These are phyloP conservation scores for Hirtodrosophila alboralis DNA, from an alignment of 2,888 invertebrate genomes.

Conservation along the genomic window DNA sequence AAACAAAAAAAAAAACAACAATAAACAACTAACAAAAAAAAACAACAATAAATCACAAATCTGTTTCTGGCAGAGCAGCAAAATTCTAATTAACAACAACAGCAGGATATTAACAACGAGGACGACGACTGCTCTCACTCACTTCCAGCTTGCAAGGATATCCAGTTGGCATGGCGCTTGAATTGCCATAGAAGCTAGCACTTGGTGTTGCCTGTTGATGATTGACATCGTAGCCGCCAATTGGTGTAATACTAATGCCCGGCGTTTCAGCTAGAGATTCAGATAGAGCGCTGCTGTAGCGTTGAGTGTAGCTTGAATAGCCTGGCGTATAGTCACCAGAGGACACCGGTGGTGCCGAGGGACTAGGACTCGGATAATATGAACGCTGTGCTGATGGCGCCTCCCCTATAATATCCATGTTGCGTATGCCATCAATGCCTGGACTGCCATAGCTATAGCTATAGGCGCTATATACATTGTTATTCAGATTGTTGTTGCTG, in stretches of 20 bases:
- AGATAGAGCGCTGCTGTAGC: slow-evolving; percentile 75
- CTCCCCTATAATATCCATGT: slow-evolving; percentile 62
- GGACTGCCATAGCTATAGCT: slow-evolving; percentile 52
- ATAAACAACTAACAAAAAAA: slow-evolving; percentile 37
- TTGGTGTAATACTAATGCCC: slow-evolving; percentile 73
- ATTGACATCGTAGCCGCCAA: slow-evolving; percentile 39
- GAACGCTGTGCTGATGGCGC: slow-evolving; percentile 31
- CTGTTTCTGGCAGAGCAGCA: slow-evolving; percentile 33
- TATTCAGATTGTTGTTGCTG: slow-evolving; percentile 35
- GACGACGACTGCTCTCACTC: slow-evolving; percentile 53
- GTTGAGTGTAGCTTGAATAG: slow-evolving; percentile 57
- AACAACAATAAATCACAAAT: slow-evolving; percentile 46
- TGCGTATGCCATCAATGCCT: slow-evolving; percentile 70
- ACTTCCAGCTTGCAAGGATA: slow-evolving; percentile 79
- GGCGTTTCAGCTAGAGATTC: slow-evolving; percentile 80
- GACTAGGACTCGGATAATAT: slow-evolving; percentile 56
- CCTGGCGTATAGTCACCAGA: slow-evolving; percentile 37
- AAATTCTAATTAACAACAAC: slow-evolving; percentile 7
- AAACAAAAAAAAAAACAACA: slow-evolving; percentile 12
- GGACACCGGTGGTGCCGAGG: slow-evolving; percentile 52
- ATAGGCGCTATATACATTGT: slow-evolving; percentile 28
- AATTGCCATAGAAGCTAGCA: slow-evolving; percentile 21
- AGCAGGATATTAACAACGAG: not conserved
- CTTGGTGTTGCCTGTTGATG: slow-evolving; percentile 34
- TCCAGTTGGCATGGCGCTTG: slow-evolving; percentile 26